A percentile compares a stretch with the other conserved stretches of the same genome.
Evolutionary conservation across 2,888 invertebrate species (phyloP).

Genomic region (Eristalis pertinax): DNA sequence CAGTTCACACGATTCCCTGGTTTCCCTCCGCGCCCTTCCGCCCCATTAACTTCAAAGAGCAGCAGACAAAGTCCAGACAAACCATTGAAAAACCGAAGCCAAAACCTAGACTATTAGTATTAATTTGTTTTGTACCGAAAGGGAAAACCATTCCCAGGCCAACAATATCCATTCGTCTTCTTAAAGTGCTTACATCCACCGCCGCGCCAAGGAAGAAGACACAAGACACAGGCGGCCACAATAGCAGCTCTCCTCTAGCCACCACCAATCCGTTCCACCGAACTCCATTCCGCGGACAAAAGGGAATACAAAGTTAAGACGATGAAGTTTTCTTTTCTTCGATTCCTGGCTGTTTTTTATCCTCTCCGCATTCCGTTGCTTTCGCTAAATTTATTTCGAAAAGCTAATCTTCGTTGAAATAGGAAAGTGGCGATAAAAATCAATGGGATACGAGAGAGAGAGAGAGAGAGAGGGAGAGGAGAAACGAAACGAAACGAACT

Average conservation of each 20-base stretch:
- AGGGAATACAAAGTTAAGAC: constrained; percentile 32
- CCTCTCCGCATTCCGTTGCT: constrained; percentile 53
- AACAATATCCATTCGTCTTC: constrained; percentile 29
- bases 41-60: not conserved
- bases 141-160: constrained; percentile 55
- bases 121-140: constrained; percentile 51
- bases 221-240: not conserved
- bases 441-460: constrained; percentile 42
- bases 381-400: constrained; percentile 66
- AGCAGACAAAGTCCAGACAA: constrained; percentile 5
- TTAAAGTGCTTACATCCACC: constrained; percentile 32
- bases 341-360: constrained; percentile 7
- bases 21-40: not conserved
- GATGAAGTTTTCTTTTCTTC: constrained; percentile 52
- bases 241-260: not conserved
- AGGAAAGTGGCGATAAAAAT: constrained; percentile 60
- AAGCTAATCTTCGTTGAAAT: constrained; percentile 69
- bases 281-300: not conserved
- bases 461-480: not conserved
- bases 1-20: not conserved
- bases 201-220: not conserved
- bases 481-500: too few species aligned
- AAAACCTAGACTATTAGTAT: constrained; percentile 50
- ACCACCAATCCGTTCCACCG: not conserved
- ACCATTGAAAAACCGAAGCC: not conserved